Conservation (phyloP, 1,140 invertebrate genomes). For the Lasaia peninsularis region DNA sequence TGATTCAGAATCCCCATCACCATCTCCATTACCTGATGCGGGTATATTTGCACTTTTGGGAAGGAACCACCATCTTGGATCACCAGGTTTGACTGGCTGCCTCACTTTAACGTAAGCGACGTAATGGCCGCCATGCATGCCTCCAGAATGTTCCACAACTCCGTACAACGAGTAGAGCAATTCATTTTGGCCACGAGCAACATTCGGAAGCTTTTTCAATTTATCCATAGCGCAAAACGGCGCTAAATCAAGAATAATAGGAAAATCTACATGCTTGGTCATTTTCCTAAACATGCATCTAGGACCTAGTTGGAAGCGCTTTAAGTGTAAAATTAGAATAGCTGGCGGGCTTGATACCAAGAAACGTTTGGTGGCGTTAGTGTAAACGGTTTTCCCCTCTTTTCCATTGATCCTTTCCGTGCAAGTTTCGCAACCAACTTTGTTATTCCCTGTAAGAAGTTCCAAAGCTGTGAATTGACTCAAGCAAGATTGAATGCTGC, state of each 20-base stretch:
- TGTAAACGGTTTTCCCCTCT: slow-evolving; percentile 88
- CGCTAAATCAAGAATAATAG: slow-evolving; percentile 90
- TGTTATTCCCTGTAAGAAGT: slow-evolving; percentile 92
- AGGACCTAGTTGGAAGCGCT: slow-evolving; percentile 86
- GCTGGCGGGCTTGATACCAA: slow-evolving; percentile 93
- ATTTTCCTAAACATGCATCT: slow-evolving; percentile 86
- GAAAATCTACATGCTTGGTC: slow-evolving; percentile 91
- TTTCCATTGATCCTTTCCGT: slow-evolving; percentile 84
- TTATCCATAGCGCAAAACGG: slow-evolving; percentile 91
- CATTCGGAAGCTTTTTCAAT: slow-evolving; percentile 82
- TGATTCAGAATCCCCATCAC: slow-evolving; percentile 69
- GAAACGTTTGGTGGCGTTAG: slow-evolving; percentile 94
- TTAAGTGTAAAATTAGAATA: slow-evolving; percentile 95
- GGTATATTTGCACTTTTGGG: slow-evolving; percentile 78
- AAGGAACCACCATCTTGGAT: slow-evolving; percentile 83
- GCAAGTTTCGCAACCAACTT: slow-evolving; percentile 94
- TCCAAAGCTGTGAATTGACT: slow-evolving; percentile 94
- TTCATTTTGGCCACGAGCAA: slow-evolving; percentile 80
- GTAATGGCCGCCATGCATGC: slow-evolving; percentile 95
- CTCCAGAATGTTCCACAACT: slow-evolving; percentile 95
- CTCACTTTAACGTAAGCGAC: slow-evolving; percentile 95
- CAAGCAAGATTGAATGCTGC: slow-evolving; percentile 91
- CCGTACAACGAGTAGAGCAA: slow-evolving; percentile 95
- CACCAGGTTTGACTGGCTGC: slow-evolving; percentile 75
- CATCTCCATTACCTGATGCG: slow-evolving; percentile 57